A percentile compares a stretch with the other conserved stretches of the same genome.
Conservation (phyloP, 2,797 vertebrate genomes). For the Phrynocephalus vlangalii region DNA sequence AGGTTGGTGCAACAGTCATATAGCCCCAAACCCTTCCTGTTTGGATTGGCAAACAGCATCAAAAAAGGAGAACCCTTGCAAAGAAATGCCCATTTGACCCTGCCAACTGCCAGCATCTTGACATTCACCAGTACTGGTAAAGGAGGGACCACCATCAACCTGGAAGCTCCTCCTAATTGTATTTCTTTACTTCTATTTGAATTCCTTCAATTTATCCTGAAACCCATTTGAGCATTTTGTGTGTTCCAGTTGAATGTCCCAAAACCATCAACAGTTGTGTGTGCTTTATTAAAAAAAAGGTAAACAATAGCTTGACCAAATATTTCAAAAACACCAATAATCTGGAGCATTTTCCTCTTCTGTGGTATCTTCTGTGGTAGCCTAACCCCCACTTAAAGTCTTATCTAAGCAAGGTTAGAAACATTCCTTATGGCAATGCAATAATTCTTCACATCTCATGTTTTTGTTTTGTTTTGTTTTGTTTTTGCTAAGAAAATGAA, state of each 20-base stretch:
- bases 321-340: not conserved
- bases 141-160: not conserved
- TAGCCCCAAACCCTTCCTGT: not conserved
- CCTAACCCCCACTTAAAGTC: not conserved
- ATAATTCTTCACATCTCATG: not conserved
- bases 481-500: not conserved
- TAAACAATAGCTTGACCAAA: not conserved
- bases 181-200: not conserved
- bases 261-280: not conserved
- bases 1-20: not conserved
- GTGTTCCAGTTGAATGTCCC: not conserved
- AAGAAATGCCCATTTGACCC: not conserved
- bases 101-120: no score
- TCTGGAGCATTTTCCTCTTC: not conserved
- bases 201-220: not conserved
- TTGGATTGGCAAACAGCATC: not conserved
- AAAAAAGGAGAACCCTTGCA: not conserved
- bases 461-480: no score
- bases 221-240: not conserved
- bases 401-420: no score
- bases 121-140: not conserved
- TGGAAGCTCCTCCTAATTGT: not conserved
- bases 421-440: not conserved
- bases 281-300: not conserved
- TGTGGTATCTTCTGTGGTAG: not conserved